Base-by-base conservation (phyloP, 1,140 invertebrate species). In the Neodiprion fabricii region DNA sequence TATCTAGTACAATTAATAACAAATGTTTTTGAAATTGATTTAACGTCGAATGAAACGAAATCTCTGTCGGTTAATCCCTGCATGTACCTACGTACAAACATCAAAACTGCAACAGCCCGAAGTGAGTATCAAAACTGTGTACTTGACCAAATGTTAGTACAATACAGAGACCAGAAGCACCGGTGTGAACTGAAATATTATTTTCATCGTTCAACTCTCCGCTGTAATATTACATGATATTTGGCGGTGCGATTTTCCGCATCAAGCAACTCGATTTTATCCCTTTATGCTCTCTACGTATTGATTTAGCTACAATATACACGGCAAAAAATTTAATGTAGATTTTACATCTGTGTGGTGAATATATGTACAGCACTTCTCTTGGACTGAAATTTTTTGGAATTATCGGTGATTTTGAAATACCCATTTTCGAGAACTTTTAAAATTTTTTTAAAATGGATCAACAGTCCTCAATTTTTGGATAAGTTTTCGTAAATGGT, bases 11-110 rank as follows among this genome's bases (percentile, higher is more conserved):
- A 84, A 86, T 87, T 83, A 83, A 85, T 83, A 83, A 84, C 80
- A 85, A 83, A 85, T 85, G 81, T 83, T 83, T 83, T 74, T 74
- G 76, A 76, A 79, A 83, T 82, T 79, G 83, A 80, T 85, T 83
- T 78, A 80, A 83, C 79, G 80, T 81, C 79, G 76, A 87, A 86
- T 83, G 82, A 84, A 86, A 83, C 80, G 78, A 86, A 83, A 85
- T 83, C 78, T 79, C 79, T 82, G 79, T 81, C 80, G 75, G 78
- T 76, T 77, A 79, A 81, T 80, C 75, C 76, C 53, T 67, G 53
- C 66, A 53, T 73, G 67, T 48, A 67, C 74, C 10, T 9, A 14
- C 7, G 40, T 7, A 69, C 5, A 69, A 50, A 67, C 47, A 17
- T 70, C 48, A 12, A 28, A 72, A 53, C 70, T 67, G 28, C 69